Evolutionary conservation across 2,888 invertebrate species (phyloP), one percentile per base, ranked within the genome.

Genomic region (Adineta ricciae): DNA sequence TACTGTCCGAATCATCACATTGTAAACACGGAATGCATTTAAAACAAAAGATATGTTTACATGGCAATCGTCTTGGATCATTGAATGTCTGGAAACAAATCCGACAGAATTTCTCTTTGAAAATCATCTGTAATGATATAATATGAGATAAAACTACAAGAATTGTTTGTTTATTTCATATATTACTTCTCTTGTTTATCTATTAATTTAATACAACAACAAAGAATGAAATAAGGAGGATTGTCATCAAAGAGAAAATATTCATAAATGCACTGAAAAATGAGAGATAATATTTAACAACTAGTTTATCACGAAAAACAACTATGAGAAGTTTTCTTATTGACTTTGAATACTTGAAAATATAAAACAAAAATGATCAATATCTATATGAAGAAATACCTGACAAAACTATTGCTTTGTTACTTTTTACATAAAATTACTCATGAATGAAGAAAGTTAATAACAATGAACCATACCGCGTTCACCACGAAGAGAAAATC

Each of bases 381-480:
- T 11, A 46, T 46, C 5, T 46, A 46, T 46, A 46, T 11, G 5
- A 46, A 46, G 8, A 46, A 32, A 0, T 64, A 64, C 32, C 64
- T 64, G 64, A 64, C 64, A 32, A 64, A 52, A 52, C 19, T 50
- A 19, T 50, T 50, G 50, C 16, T 50, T 50, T 50, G 14, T n/a
- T n/a, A n/a, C 2, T 2, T 50, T 50, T 50, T 14, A 16, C 3
- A 9, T 16, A 50, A 50, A 50, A 50, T 19, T 16, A 50, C 11
- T 16, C 19, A 50, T 50, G 3, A 14, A 52, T 21, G 21, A 52
- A 16, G 21, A 52, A 52, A 52, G 21, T 64, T 64, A 64, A 64
- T 64, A 64, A 19, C 64, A 64, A 64, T 78, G 78, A 78, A 78
- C n/a, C 7, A 78, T 11, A 21, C 78, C 78, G n/a, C n/a, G 78